phyloP scores from a whole-genome alignment of 2,797 vertebrate species.

The Cetoscarus ocellatus region DNA sequence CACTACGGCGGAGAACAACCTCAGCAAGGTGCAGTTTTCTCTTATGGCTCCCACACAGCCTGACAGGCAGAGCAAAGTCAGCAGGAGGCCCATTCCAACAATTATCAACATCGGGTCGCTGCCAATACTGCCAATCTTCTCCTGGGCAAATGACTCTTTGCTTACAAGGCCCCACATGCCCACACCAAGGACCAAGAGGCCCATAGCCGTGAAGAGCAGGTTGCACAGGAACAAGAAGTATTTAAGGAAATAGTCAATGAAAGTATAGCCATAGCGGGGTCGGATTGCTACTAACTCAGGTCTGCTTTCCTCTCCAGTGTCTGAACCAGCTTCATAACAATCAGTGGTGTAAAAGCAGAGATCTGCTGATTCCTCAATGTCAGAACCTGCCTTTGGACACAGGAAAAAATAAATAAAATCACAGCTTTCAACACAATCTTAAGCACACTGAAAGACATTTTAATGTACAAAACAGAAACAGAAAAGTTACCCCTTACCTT shows the following conservation, averaged over 20 bases:
- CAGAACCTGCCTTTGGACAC: slow-evolving; percentile 56
- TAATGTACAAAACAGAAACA: background rate
- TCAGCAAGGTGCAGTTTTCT: slow-evolving; percentile 87
- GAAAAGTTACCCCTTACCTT: slow-evolving; percentile 81
- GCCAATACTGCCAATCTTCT: slow-evolving; percentile 78
- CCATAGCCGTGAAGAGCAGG: slow-evolving; percentile 86
- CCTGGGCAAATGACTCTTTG: slow-evolving; percentile 85
- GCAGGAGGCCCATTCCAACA: slow-evolving; percentile 76
- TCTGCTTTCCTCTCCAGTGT: slow-evolving; percentile 11
- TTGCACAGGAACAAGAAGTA: slow-evolving; percentile 86
- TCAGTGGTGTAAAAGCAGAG: slow-evolving; percentile 38
- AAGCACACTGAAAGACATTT: background rate
- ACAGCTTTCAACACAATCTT: background rate
- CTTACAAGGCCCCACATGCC: slow-evolving; percentile 92
- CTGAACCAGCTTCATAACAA: slow-evolving; percentile 25
- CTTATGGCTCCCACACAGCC: slow-evolving; percentile 89
- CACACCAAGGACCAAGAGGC: slow-evolving; percentile 81
- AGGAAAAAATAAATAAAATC: slow-evolving; percentile 17
- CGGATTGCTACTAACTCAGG: background rate
- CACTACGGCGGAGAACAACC: slow-evolving; percentile 79
- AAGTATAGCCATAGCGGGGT: slow-evolving; percentile 33
- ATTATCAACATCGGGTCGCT: slow-evolving; percentile 91
- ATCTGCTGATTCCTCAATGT: slow-evolving; percentile 40
- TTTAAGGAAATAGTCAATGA: slow-evolving; percentile 82
- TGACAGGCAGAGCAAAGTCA: slow-evolving; percentile 83